Conservation (phyloP, 2,888 invertebrate species). For the Bellardia bayeri region DNA sequence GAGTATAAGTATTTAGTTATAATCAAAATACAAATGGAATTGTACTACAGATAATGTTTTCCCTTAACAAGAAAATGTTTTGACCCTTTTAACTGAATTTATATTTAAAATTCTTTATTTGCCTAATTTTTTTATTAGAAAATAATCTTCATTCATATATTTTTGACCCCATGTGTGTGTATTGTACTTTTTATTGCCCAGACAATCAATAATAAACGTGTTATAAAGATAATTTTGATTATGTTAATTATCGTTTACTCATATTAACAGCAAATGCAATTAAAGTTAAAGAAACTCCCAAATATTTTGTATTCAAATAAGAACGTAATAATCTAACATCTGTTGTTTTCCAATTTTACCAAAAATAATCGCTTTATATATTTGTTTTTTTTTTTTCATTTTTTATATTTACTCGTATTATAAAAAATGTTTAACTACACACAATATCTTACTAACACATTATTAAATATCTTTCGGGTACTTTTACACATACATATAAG, state of each 20-base stretch:
- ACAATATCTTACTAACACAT: background rate
- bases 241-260: slow-evolving; percentile 25
- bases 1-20: too few species aligned
- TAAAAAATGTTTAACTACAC: background rate
- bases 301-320: background rate
- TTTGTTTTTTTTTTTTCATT: background rate
- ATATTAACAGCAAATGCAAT: background rate
- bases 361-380: background rate
- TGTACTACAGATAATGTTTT: too few species aligned
- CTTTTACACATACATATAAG: background rate
- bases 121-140: background rate
- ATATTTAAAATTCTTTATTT: background rate
- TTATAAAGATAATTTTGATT: background rate
- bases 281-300: background rate
- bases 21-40: too few species aligned
- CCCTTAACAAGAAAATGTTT: too few species aligned
- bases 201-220: slow-evolving; percentile 43
- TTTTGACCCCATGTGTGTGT: background rate
- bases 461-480: background rate
- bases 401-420: background rate
- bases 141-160: background rate
- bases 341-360: background rate
- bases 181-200: slow-evolving; percentile 67
- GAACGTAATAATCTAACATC: background rate
- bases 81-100: too few species aligned